Conservation (phyloP, 2,113 vertebrate genomes). For the Nycticebus coucang region DNA sequence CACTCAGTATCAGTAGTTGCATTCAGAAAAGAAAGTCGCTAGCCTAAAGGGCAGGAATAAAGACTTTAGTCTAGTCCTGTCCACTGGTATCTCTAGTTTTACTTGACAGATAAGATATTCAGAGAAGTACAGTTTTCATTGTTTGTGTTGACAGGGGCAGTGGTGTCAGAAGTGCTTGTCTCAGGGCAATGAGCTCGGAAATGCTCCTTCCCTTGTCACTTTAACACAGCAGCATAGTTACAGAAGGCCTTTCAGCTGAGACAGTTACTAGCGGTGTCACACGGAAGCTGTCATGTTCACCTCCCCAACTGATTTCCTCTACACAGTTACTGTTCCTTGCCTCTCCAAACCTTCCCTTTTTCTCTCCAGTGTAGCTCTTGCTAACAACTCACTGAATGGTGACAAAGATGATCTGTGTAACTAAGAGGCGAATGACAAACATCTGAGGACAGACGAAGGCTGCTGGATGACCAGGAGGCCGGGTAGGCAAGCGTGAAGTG, state of each 20-base stretch:
- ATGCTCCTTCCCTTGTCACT: neutral
- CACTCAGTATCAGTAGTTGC: neutral
- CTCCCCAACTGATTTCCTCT: neutral
- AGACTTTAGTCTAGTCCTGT: neutral
- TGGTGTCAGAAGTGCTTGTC: constrained; percentile 7
- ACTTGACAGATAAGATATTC: neutral
- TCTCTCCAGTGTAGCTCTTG: neutral
- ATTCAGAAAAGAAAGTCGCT: constrained; percentile 39
- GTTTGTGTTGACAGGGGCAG: neutral
- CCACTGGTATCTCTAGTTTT: neutral
- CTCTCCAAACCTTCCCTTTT: neutral
- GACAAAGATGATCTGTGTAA: neutral
- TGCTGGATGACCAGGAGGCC: neutral
- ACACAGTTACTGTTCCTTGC: neutral
- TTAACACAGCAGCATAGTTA: neutral
- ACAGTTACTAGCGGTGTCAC: neutral
- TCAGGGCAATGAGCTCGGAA: neutral
- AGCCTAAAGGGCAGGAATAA: neutral
- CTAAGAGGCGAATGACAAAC: neutral
- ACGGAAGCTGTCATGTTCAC: neutral
- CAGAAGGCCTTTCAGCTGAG: neutral
- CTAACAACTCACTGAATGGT: neutral
- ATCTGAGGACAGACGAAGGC: neutral
- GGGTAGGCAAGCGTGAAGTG: neutral
- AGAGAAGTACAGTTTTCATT: neutral